Conservation (phyloP, 92 coral and sea anemone species). For the Parazoanthus darwini region DNA sequence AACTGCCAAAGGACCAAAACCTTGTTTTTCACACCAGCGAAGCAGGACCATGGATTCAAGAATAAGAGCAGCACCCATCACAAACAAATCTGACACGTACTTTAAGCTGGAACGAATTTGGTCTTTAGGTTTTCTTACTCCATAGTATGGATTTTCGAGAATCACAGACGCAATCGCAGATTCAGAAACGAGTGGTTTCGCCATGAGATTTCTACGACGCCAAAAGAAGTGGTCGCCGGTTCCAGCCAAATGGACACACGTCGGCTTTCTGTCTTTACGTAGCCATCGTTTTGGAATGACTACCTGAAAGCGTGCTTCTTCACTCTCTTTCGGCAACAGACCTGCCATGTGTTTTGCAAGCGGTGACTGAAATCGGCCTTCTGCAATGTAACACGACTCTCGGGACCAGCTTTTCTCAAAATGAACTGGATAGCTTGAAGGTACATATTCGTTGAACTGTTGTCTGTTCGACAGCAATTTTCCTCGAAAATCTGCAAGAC, state of each 20-base stretch:
- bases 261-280: slow-evolving; percentile 67
- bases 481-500: slow-evolving; percentile 69
- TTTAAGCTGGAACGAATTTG: slow-evolving; percentile 88
- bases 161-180: slow-evolving; percentile 83
- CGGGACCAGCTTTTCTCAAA: slow-evolving; percentile 74
- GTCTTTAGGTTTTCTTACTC: slow-evolving; percentile 85
- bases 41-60: slow-evolving; percentile 83
- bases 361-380: slow-evolving; percentile 93
- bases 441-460: slow-evolving; percentile 58
- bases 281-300: slow-evolving; percentile 77
- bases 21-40: slow-evolving; percentile 88
- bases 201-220: slow-evolving; percentile 94
- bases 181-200: slow-evolving; percentile 86
- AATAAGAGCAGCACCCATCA: slow-evolving; percentile 94
- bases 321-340: slow-evolving; percentile 89
- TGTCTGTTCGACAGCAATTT: slow-evolving; percentile 56
- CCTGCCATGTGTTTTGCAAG: slow-evolving; percentile 81
- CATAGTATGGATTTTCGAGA: slow-evolving; percentile 91
- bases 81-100: slow-evolving; percentile 83
- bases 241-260: slow-evolving; percentile 91
- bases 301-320: slow-evolving; percentile 87
- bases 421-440: slow-evolving; percentile 66
- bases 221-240: slow-evolving; percentile 97
- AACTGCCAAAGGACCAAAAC: slow-evolving; percentile 87
- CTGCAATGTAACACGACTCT: slow-evolving; percentile 82